A percentile compares a stretch with the other conserved stretches of the same genome.
These are phyloP conservation scores for Spheniscus mendiculus DNA, from an alignment of 2,113 vertebrate genomes.

Conservation along the genomic window DNA sequence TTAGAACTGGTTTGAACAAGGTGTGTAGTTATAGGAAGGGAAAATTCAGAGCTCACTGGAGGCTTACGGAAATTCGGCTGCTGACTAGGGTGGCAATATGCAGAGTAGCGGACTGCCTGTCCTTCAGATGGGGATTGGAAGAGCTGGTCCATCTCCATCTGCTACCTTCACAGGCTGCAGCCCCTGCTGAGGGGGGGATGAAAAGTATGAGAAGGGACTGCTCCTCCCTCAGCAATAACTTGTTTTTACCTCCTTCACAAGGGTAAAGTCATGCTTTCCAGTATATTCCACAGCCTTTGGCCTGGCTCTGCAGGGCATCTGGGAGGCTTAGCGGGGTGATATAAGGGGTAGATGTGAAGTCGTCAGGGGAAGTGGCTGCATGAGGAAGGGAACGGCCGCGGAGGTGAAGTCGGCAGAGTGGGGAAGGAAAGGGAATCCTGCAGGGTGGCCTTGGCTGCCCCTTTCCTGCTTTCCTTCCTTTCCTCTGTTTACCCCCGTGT, in stretches of 20 bases:
- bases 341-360: background rate
- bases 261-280: background rate
- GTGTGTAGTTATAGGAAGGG: background rate
- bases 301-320: background rate
- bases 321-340: background rate
- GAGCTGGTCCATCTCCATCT: background rate
- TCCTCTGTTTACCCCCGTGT: background rate
- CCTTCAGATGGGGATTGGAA: background rate
- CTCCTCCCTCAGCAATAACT: background rate
- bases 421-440: background rate
- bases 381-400: background rate
- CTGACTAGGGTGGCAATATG: background rate
- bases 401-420: background rate
- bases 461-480: background rate
- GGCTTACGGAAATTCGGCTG: background rate
- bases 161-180: background rate
- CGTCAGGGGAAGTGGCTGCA: background rate
- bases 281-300: background rate
- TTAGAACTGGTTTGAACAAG: background rate
- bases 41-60: background rate
- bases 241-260: background rate
- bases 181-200: background rate
- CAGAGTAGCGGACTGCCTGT: background rate
- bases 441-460: accelerated
- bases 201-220: background rate